These are phyloP conservation scores for Apolygus lucorum DNA, from an alignment of 1,140 invertebrate genomes.

Conservation along the genomic window DNA sequence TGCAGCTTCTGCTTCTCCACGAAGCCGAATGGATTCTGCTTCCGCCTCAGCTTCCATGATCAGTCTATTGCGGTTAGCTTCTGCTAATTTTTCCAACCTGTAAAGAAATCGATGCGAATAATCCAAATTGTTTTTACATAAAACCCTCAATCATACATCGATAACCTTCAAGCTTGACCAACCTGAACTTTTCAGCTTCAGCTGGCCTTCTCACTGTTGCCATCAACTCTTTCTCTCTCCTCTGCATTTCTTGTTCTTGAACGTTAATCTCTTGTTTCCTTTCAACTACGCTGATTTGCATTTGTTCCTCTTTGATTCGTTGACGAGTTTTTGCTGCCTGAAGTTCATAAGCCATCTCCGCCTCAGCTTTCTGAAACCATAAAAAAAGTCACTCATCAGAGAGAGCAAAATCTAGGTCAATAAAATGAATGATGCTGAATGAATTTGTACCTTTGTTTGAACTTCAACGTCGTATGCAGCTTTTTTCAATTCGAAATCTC, in stretches of 20 bases:
- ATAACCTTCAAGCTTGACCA: no score
- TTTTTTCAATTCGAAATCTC: conserved; percentile 95
- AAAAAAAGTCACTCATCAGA: conserved; percentile 21
- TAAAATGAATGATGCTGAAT: background rate
- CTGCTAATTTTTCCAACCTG: conserved; percentile 78
- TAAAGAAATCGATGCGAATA: background rate
- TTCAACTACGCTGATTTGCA: conserved; percentile 92
- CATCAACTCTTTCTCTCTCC: conserved; percentile 79
- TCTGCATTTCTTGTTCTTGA: conserved; percentile 79
- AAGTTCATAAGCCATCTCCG: conserved; percentile 87
- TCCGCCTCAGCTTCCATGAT: conserved; percentile 89
- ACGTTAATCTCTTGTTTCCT: conserved; percentile 84
- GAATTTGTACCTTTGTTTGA: conserved; percentile 68
- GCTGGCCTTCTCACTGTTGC: conserved; percentile 83
- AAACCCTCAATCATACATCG: no score
- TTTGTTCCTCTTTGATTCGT: conserved; percentile 91
- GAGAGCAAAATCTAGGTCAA: conserved; percentile 5
- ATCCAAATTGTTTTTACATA: no score
- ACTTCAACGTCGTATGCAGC: conserved; percentile 95
- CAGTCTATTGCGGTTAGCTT: conserved; percentile 76
- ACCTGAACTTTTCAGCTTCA: conserved; percentile 84
- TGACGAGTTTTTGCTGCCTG: conserved; percentile 95
- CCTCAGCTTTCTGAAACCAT: conserved; percentile 72
- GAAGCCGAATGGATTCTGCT: conserved; percentile 73
- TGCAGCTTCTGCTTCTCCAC: conserved; percentile 85